Conservation (phyloP, 1,140 invertebrate genomes). For the Propsilocerus akamusi region DNA sequence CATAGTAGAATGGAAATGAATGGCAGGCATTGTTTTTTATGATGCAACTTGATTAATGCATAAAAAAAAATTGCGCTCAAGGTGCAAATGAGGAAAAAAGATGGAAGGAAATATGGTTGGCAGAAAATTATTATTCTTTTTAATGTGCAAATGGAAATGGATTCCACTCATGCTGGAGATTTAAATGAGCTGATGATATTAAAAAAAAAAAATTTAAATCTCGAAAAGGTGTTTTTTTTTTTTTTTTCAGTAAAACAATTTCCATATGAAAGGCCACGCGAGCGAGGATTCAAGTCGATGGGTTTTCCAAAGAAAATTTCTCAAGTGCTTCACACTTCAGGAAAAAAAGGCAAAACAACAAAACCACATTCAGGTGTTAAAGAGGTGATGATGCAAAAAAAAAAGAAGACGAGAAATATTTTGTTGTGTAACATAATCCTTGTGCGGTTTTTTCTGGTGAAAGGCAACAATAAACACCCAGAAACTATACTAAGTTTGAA, state of each 20-base stretch:
- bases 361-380: background rate
- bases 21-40: background rate
- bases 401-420: no score
- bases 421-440: conserved; percentile 1
- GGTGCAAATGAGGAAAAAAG: background rate
- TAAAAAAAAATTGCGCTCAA: background rate
- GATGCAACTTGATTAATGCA: background rate
- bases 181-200: background rate
- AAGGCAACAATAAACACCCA: background rate
- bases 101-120: background rate
- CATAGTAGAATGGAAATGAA: background rate
- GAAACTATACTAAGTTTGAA: background rate
- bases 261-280: background rate
- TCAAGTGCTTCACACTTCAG: background rate
- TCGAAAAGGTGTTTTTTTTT: background rate
- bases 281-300: background rate
- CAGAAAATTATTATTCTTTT: background rate
- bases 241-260: background rate
- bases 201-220: background rate
- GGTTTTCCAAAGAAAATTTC: background rate
- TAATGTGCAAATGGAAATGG: background rate
- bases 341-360: background rate
- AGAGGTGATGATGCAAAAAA: background rate
- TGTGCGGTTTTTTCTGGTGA: background rate
- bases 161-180: background rate